Evolutionary conservation across 2,113 vertebrate species (phyloP).

Genomic region (Xiphophorus couchianus): DNA sequence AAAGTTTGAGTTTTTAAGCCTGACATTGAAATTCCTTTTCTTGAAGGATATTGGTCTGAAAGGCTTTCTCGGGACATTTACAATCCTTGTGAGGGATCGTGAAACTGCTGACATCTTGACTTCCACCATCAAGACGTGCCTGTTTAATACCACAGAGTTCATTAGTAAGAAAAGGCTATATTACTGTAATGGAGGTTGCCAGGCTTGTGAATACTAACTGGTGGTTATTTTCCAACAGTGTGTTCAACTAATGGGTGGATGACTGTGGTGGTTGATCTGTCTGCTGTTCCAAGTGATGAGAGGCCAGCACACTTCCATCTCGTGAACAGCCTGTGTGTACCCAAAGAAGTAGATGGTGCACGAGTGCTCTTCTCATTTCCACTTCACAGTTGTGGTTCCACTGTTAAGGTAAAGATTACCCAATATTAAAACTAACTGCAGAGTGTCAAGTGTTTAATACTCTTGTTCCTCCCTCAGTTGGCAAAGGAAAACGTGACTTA

Average conservation of each 20-base stretch:
- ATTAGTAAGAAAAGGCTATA: conserved; percentile 46
- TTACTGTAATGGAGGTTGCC: fast-evolving
- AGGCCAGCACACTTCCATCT: conserved; percentile 51
- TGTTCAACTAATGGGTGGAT: conserved; percentile 75
- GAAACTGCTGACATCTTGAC: conserved; percentile 15
- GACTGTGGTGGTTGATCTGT: conserved; percentile 66
- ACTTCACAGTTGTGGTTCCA: conserved; percentile 72
- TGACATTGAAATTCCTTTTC: neutral
- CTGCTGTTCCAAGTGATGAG: conserved; percentile 27
- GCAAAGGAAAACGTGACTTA: conserved; percentile 56
- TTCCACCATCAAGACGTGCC: conserved; percentile 51
- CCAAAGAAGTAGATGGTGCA: conserved; percentile 52
- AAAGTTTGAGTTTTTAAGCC: neutral
- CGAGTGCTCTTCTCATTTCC: conserved; percentile 72
- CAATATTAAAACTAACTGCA: neutral
- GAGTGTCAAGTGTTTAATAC: fast-evolving
- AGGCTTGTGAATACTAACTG: neutral
- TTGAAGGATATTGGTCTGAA: conserved; percentile 51
- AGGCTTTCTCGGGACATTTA: conserved; percentile 61
- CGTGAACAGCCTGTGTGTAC: conserved; percentile 57
- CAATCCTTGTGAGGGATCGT: conserved; percentile 39
- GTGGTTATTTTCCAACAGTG: conserved; percentile 45
- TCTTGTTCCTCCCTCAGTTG: conserved; percentile 47
- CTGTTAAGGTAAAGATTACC: conserved; percentile 53
- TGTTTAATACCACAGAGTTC: conserved; percentile 49